phyloP scores from a whole-genome alignment of 2,888 invertebrate species.

The Syrista parreyssii region DNA sequence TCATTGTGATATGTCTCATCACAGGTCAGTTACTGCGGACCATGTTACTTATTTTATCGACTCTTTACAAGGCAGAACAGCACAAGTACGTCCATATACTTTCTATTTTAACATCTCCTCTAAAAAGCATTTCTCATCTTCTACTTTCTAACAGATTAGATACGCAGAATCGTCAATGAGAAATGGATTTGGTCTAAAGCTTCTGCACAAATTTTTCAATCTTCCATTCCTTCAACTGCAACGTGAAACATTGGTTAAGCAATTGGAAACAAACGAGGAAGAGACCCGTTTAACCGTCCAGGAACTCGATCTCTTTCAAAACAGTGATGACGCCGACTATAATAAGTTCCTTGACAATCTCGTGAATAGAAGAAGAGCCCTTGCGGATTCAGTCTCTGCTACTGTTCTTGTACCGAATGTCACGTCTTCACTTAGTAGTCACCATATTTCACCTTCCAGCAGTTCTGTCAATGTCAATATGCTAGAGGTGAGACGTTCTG shows the following conservation, averaged over 20 bases:
- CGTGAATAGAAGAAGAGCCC: constrained; percentile 79
- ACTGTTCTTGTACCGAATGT: constrained; percentile 63
- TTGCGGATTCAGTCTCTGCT: constrained; percentile 74
- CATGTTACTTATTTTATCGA: constrained; percentile 79
- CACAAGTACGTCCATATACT: constrained; percentile 64
- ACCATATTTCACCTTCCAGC: constrained; percentile 34
- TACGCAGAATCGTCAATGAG: constrained; percentile 95
- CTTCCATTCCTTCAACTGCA: constrained; percentile 93
- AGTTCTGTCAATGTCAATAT: constrained; percentile 30
- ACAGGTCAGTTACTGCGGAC: constrained; percentile 83
- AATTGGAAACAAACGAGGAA: constrained; percentile 85
- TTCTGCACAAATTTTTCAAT: constrained; percentile 94
- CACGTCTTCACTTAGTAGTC: constrained; percentile 52
- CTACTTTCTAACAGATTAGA: constrained; percentile 71
- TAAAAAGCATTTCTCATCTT: constrained; percentile 1
- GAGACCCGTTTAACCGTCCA: constrained; percentile 82
- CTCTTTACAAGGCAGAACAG: constrained; percentile 68
- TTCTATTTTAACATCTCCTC: not conserved
- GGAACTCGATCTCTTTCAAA: constrained; percentile 81
- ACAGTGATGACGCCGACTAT: constrained; percentile 82
- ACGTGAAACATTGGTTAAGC: constrained; percentile 83
- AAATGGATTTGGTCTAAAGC: constrained; percentile 93
- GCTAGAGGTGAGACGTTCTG: constrained; percentile 44
- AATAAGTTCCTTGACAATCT: constrained; percentile 80
- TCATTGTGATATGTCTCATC: constrained; percentile 97